Base-by-base conservation (phyloP, 2,113 vertebrate species). In the Thomomys bottae region DNA sequence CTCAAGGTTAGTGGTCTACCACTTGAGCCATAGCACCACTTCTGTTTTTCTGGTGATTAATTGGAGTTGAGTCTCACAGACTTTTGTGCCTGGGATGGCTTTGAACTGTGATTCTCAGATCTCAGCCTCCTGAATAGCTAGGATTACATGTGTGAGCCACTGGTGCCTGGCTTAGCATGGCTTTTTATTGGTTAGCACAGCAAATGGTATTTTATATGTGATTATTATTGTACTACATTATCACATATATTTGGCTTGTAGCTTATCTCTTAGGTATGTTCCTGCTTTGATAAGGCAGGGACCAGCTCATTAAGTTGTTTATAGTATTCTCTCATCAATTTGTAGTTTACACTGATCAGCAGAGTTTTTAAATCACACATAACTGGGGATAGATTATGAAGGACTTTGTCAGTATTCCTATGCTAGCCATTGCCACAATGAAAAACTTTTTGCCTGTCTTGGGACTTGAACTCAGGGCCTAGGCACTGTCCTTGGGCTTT, bases 361-460 rank as follows among this genome's bases (percentile, higher is more conserved):
- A 54, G 70, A 85, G 34, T 78, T 85, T 85, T 81, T 79, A 88
- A 92, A 64, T 54, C 24, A 80, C 67, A 32, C 36, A 34, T 17
- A 84, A 84, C 81, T 77, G 78, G 78, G 42, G 30, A 8, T 73
- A 76, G 32, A 71, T 75, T 67, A 67, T 81, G n/a, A 94, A 95
- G 38, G 30, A 54, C 64, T n/a, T 93, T 76, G n/a, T 18, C 8
- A 18, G 26, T 71, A 66, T 12, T 20, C 3, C 36, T 20, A 20
- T 71, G 32, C 64, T 15, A 4, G 49, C 49, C 49, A 54, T 54
- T 54, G 14, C 49, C n/a, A 45, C 36, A 42, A 23, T 23, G 30
- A 45, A 90, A 23, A n/a, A n/a, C 34, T 17, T 75, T 90, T 20
- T n/a, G 57, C 59, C 20, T 63, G 42, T 57, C n/a, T 38, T n/a